Conservation (phyloP, 1,140 invertebrate genomes). For the Eueides isabella region DNA sequence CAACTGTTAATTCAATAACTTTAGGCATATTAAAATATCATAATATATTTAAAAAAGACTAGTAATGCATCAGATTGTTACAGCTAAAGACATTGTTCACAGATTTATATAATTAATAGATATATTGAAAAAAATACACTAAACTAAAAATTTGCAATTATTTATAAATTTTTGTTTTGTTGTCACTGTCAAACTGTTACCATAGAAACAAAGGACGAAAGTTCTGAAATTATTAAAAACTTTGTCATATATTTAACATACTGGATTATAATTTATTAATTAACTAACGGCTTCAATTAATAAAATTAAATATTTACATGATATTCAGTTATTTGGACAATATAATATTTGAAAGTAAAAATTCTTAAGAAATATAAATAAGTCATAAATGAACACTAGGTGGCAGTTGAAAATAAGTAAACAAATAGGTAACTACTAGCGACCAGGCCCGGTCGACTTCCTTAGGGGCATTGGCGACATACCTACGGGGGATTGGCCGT, state of each 20-base stretch:
- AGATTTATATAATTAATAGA: not conserved
- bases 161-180: conserved; percentile 9
- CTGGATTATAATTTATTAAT: too few species aligned
- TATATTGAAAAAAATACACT: not conserved
- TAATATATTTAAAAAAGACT: conserved; percentile 13
- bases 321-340: too few species aligned
- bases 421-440: too few species aligned
- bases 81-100: not conserved
- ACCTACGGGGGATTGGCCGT: too few species aligned
- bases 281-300: too few species aligned
- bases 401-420: too few species aligned
- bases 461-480: too few species aligned
- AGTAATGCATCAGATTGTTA: not conserved
- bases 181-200: conserved; percentile 5
- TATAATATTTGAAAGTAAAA: too few species aligned
- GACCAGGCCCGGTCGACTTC: too few species aligned
- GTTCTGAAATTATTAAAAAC: not conserved
- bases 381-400: too few species aligned
- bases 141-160: not conserved
- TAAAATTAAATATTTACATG: too few species aligned
- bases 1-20: conserved; percentile 69
- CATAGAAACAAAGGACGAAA: conserved; percentile 8
- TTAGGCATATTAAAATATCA: conserved; percentile 64
- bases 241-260: not conserved
- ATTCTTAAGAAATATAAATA: too few species aligned